Conservation (phyloP, 1,140 invertebrate genomes). For the Pogonognathellus flavescens region DNA sequence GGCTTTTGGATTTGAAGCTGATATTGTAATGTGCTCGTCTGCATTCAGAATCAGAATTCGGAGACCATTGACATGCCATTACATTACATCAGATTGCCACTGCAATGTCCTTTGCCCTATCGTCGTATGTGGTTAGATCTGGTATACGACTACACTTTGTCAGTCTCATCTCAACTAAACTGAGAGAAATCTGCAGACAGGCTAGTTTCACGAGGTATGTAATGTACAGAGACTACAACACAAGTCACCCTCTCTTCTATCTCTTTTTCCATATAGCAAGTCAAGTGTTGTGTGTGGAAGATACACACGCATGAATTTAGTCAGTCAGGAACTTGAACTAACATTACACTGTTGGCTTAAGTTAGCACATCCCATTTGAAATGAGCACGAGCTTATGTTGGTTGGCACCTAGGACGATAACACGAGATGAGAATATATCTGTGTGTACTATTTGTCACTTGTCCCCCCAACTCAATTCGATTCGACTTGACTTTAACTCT, state of each 20-base stretch:
- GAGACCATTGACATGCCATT: constrained; percentile 60
- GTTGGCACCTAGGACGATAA: neutral
- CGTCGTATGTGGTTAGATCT: constrained; percentile 9
- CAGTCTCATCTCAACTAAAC: neutral
- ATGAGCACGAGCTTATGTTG: constrained; percentile 12
- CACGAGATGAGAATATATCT: constrained; percentile 23
- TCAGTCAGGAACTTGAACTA: constrained; percentile 19
- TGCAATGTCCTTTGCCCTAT: constrained; percentile 43
- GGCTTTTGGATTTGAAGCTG: neutral
- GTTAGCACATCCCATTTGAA: constrained; percentile 8
- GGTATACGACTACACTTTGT: constrained; percentile 11
- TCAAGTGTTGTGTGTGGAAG: too few species aligned
- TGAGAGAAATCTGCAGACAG: neutral
- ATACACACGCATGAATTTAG: constrained; percentile 9
- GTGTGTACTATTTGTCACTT: constrained; percentile 30
- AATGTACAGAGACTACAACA: too few species aligned
- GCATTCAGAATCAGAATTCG: constrained; percentile 58
- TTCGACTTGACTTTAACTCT: constrained; percentile 28
- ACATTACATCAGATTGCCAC: constrained; percentile 50
- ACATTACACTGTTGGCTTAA: neutral
- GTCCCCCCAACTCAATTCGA: constrained; percentile 34
- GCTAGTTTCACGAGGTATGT: too few species aligned
- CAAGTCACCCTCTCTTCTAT: too few species aligned
- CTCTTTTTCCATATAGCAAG: too few species aligned
- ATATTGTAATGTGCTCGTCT: constrained; percentile 59